Evolutionary conservation across 1,140 invertebrate species (phyloP).

Genomic region (Pantala flavescens): DNA sequence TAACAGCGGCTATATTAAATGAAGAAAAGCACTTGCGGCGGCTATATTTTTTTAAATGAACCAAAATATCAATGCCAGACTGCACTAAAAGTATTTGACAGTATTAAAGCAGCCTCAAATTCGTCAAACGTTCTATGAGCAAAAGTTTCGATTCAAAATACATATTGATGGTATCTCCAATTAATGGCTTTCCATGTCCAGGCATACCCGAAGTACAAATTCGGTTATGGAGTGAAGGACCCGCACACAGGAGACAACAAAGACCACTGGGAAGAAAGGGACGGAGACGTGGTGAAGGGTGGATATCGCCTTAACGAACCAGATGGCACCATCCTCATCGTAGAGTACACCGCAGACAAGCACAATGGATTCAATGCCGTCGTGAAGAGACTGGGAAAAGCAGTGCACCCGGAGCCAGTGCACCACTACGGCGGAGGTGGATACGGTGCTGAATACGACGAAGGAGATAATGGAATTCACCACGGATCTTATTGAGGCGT

Average conservation of each 20-base stretch:
- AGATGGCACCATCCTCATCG: slow-evolving; percentile 24
- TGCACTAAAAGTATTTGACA: too few relatives aligned
- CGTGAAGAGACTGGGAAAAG: slow-evolving; percentile 19
- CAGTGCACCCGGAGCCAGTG: slow-evolving; percentile 22
- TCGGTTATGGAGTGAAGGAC: slow-evolving; percentile 24
- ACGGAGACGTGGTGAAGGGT: slow-evolving; percentile 24
- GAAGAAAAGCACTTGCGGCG: too few relatives aligned
- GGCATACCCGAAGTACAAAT: slow-evolving; percentile 20
- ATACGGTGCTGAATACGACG: slow-evolving; percentile 25
- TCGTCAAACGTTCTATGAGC: too few relatives aligned
- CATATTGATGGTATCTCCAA: too few relatives aligned
- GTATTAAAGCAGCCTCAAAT: too few relatives aligned
- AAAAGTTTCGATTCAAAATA: too few relatives aligned
- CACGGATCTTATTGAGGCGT: too few relatives aligned
- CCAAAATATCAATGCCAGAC: too few relatives aligned
- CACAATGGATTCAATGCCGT: slow-evolving; percentile 25
- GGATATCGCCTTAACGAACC: slow-evolving; percentile 26
- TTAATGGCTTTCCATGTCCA: neutral
- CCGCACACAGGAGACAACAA: slow-evolving; percentile 24
- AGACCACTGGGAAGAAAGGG: slow-evolving; percentile 23
- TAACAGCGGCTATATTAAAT: too few relatives aligned
- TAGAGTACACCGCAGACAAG: slow-evolving; percentile 24
- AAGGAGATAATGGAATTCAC: too few relatives aligned
- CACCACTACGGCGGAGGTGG: slow-evolving; percentile 16
- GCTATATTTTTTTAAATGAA: too few relatives aligned